Evolutionary conservation across 30 jellyfish, hydroid and myxozoan genomes (phyloP).

Genomic region (Aurelia sp.): DNA sequence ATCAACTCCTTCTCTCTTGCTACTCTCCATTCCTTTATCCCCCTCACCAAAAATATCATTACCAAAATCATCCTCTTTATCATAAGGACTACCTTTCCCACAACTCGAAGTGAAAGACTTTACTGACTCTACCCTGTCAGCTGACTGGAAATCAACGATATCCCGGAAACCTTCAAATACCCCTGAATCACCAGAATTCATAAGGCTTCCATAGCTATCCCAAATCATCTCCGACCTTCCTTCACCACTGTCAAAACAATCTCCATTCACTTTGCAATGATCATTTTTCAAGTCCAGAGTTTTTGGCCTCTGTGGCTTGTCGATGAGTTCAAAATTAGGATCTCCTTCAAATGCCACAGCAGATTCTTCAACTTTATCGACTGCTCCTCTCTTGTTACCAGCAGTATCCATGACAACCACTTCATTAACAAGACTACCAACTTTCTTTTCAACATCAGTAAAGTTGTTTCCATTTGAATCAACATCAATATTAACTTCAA

Average conservation of each 20-base stretch:
- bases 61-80: not conserved
- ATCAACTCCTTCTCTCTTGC: not conserved
- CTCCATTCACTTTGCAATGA: not conserved
- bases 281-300: not conserved
- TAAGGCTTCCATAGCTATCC: not conserved
- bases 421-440: not conserved
- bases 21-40: not conserved
- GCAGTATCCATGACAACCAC: not conserved
- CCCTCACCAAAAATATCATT: not conserved
- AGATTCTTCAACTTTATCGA: not conserved
- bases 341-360: too few relatives aligned
- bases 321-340: not conserved
- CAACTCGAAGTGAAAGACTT: too few relatives aligned
- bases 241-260: not conserved
- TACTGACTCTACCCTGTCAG: not conserved
- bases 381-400: not conserved
- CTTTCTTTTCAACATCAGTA: not conserved
- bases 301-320: not conserved
- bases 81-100: too few relatives aligned
- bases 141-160: not conserved
- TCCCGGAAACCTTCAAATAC: slow-evolving; percentile 10
- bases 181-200: slow-evolving; percentile 44
- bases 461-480: not conserved
- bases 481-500: not conserved
- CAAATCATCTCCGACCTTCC: not conserved